Evolutionary conservation across 2,888 invertebrate species (phyloP), one percentile per base, ranked within the genome.

Genomic region (Synanthedon myopaeformis): DNA sequence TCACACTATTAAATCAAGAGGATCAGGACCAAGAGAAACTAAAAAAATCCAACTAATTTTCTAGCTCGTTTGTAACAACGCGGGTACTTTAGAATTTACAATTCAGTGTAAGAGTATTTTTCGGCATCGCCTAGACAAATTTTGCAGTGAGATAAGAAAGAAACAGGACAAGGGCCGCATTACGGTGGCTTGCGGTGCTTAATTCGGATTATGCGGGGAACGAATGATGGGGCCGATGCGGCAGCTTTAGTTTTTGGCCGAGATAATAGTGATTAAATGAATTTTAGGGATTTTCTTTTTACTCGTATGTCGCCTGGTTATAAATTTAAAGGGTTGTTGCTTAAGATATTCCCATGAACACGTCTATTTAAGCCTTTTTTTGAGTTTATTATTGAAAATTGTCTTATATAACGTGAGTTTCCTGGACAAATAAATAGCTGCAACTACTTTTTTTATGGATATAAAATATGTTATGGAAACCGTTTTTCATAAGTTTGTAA

Each of bases 101-200:
- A 28, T 57, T 53, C 68, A 65, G 80, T 82, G 76, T 76, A 59
- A 75, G 74, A 81, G 76, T 72, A 76, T 78, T 83, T 81, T 74
- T 78, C 76, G 74, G 77, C 75, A 73, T 79, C 76, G 80, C 85
- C 83, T 83, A 84, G 84, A 87, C 84, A 85, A 86, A 86, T 87
- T 86, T 83, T 76, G 74, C 72, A 65, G 67, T 57, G 64, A 82
- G 86, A 86, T 86, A 86, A 84, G 86, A 85, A 86, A 86, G 83
- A 83, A 82, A 76, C 76, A 78, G 76, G 73, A 82, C 78, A 76
- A 73, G 70, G 70, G 79, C 72, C 70, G 76, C 68, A 79, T 81
- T 79, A 81, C 69, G 63, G 71, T 56, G 67, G 75, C 76, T 76
- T 70, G 74, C 61, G 76, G 79, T 70, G 71, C 70, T 73, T 82